Evolutionary conservation across 30 jellyfish, hydroid and myxozoan species (phyloP).

Genomic region (Rhopilema esculentum): DNA sequence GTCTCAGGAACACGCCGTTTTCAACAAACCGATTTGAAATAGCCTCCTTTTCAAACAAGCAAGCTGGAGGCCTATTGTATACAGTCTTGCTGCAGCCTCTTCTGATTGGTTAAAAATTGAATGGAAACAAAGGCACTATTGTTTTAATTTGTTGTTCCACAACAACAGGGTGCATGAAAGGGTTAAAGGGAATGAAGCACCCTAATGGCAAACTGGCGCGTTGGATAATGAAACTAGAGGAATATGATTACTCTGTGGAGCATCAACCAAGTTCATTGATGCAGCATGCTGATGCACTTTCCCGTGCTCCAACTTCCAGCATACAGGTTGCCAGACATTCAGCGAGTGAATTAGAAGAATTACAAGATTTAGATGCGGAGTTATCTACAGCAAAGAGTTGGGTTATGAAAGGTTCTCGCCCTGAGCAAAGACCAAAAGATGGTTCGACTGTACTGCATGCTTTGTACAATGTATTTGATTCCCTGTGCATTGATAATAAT

Average conservation of each 20-base stretch:
- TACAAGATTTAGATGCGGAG: neutral
- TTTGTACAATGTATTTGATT: neutral
- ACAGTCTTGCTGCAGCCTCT: neutral
- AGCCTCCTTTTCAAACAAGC: neutral
- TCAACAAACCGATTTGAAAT: neutral
- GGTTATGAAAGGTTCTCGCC: neutral
- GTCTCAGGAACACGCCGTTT: neutral
- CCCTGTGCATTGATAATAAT: neutral
- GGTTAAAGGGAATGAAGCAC: slow-evolving; percentile 23
- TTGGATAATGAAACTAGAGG: slow-evolving; percentile 14
- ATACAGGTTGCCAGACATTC: neutral
- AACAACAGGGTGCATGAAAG: neutral
- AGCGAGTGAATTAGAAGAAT: neutral
- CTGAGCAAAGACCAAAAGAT: neutral
- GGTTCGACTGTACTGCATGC: neutral
- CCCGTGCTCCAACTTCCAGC: slow-evolving; percentile 9
- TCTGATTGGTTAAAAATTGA: neutral
- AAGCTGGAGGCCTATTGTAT: neutral
- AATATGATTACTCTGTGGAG: neutral
- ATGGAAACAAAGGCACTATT: neutral
- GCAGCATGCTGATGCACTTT: slow-evolving; percentile 11
- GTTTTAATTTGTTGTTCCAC: neutral
- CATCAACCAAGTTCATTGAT: neutral
- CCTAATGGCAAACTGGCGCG: slow-evolving; percentile 20
- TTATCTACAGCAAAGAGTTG: neutral